Evolutionary conservation across 1,140 invertebrate genomes (phyloP).

Genomic region (Colletes gigas): DNA sequence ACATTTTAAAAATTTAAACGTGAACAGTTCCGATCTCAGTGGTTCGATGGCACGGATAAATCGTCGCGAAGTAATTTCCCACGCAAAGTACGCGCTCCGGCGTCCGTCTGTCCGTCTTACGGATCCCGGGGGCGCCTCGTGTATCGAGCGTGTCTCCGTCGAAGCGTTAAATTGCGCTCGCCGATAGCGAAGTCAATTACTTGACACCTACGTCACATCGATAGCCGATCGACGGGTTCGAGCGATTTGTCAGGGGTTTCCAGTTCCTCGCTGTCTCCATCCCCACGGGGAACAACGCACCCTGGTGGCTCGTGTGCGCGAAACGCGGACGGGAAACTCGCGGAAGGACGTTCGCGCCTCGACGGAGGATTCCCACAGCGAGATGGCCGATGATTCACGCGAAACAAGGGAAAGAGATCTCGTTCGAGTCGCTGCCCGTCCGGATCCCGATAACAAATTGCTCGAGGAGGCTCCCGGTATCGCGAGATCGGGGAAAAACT

Average conservation of each 20-base stretch:
- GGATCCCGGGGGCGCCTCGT: slow-evolving; percentile 10
- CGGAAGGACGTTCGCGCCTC: background rate
- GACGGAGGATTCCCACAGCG: background rate
- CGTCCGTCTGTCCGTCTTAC: slow-evolving; percentile 2
- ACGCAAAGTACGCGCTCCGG: background rate
- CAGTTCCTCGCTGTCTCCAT: background rate
- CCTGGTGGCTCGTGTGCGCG: background rate
- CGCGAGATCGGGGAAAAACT: slow-evolving; percentile 35
- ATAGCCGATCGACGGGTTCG: slow-evolving; percentile 8
- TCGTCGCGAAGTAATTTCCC: slow-evolving; percentile 15
- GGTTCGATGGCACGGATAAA: background rate
- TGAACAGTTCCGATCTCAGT: background rate
- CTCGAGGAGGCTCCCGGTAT: slow-evolving; percentile 8
- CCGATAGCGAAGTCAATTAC: slow-evolving; percentile 46
- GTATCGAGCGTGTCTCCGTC: slow-evolving; percentile 25
- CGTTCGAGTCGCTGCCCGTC: background rate
- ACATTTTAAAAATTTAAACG: too few species aligned
- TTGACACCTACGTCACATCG: slow-evolving; percentile 37
- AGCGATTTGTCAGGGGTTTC: slow-evolving; percentile 25
- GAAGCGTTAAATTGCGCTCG: slow-evolving; percentile 38
- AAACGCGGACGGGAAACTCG: too few species aligned
- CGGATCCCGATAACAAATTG: slow-evolving; percentile 34
- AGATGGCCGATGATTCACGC: background rate
- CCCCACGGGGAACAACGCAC: too few species aligned
- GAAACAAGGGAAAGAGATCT: background rate